These are phyloP conservation scores for Pachypanchax playfairii DNA, from an alignment of 2,113 vertebrate species.

Conservation along the genomic window DNA sequence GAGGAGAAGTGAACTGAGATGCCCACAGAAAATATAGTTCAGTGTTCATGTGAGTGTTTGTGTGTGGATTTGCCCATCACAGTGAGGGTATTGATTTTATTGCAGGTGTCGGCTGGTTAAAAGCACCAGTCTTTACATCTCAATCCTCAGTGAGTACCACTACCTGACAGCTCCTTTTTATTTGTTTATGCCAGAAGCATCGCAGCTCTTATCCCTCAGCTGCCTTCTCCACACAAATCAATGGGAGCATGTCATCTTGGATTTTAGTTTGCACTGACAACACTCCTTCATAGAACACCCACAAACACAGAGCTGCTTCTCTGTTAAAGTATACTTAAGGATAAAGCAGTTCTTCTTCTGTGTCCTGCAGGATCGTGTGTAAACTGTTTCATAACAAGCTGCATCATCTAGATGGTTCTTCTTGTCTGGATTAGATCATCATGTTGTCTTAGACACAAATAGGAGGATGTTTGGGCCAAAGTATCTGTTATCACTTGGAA, in stretches of 20 bases:
- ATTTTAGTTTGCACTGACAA: slow-evolving; percentile 44
- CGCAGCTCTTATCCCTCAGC: slow-evolving; percentile 43
- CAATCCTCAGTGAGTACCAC: slow-evolving; percentile 21
- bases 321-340: slow-evolving; percentile 15
- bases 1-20: slow-evolving; percentile 15
- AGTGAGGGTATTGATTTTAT: slow-evolving; percentile 48
- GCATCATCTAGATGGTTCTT: too few relatives aligned
- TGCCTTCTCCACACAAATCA: slow-evolving; percentile 50
- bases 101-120: slow-evolving; percentile 36
- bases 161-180: slow-evolving; percentile 46
- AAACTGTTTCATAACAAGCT: too few relatives aligned
- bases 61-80: slow-evolving; percentile 26
- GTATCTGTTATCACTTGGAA: too few relatives aligned
- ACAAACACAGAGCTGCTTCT: slow-evolving; percentile 6
- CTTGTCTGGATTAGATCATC: too few relatives aligned
- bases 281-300: slow-evolving; percentile 10
- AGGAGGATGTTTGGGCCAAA: too few relatives aligned
- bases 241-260: slow-evolving; percentile 39
- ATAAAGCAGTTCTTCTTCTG: slow-evolving; percentile 4
- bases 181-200: slow-evolving; percentile 57
- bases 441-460: too few relatives aligned
- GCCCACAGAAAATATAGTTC: slow-evolving; percentile 21
- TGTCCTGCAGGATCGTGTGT: slow-evolving; percentile 10
- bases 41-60: background rate
- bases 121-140: slow-evolving; percentile 45